Percentiles rank a stretch among this genome's conserved stretches.
These are phyloP conservation scores for Arnoldichthys spilopterus DNA, from an alignment of 2,797 vertebrate genomes.

Conservation along the genomic window DNA sequence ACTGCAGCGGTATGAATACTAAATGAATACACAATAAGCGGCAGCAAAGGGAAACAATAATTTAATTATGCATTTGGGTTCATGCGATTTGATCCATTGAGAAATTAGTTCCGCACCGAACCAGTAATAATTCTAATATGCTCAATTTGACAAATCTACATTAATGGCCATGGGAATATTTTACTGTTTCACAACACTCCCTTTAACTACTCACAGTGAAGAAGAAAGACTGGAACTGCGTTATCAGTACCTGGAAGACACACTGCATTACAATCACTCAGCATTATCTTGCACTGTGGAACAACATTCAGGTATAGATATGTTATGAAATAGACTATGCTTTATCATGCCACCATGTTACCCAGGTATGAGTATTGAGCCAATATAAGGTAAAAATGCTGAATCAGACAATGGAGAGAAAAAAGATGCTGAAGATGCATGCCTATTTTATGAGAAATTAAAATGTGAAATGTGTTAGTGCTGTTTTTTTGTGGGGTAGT, in stretches of 20 bases:
- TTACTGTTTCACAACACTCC: slow-evolving; percentile 6
- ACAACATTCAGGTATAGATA: neutral
- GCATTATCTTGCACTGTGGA: neutral
- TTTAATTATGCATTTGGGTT: slow-evolving; percentile 50
- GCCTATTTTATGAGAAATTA: no score
- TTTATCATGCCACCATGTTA: no score
- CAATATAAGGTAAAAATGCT: no score
- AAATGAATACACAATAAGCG: slow-evolving; percentile 42
- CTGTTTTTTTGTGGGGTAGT: no score
- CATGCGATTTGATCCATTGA: slow-evolving; percentile 45
- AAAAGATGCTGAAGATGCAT: no score
- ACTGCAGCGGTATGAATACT: slow-evolving; percentile 42
- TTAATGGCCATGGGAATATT: slow-evolving; percentile 25
- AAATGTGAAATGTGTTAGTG: no score
- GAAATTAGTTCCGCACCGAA: slow-evolving; percentile 43
- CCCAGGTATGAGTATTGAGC: no score
- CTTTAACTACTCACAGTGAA: neutral
- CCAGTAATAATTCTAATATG: slow-evolving; percentile 42
- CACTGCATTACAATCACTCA: neutral
- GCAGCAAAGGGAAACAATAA: slow-evolving; percentile 48
- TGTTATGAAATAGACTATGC: no score
- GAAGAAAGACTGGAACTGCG: neutral
- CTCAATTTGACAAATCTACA: slow-evolving; percentile 49
- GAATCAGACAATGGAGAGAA: no score
- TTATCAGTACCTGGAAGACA: slow-evolving; percentile 3